Base-by-base conservation (phyloP, 2,113 vertebrate genomes). In the Hemiscyllium ocellatum region DNA sequence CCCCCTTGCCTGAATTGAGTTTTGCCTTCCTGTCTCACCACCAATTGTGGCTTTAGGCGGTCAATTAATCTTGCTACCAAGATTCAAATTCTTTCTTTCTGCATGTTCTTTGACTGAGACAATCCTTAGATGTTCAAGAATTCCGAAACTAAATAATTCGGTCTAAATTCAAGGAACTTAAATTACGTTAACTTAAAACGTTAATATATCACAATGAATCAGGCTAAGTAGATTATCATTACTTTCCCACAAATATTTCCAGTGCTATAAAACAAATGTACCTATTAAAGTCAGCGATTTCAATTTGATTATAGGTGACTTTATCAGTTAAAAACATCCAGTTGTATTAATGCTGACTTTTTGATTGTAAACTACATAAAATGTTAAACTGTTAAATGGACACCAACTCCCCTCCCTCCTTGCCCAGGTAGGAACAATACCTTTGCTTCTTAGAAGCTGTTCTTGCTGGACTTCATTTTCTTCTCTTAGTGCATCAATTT, bases 381-480 rank as follows among this genome's bases (percentile, higher is more conserved):
- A 83, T 83, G 17, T 42, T 83, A 19, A 1, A 83, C 37, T 83
- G n/a, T 37, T 83, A 42, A 83, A 83, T 4, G 42, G 20, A 20
- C 42, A 42, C 78, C 78, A 37, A 37, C 13, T 37, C 78, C 76
- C 76, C n/a, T 50, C 50, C 50, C 33, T 50, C 95, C 26, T 68
- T 69, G 7, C 83, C 0, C 0, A 0, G 61, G 0, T 52, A 4
- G 1, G 0, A 0, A 0, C 0, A 0, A 0, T 97, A 98, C 98
- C 97, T 97, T 97, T 76, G 0, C 97, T 86, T 72, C 96, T 12
- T 83, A 96, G 96, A 87, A 98, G 96, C 68, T 97, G 97, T 2
- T 97, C 96, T 83, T 96, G 97, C 85, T 97, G 96, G 52, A 95
- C 96, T 52, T 97, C 96, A 95, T 97, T 97, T 96, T 99, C 97